Conservation (phyloP, 2,113 vertebrate genomes). For the Parotia lawesii region DNA sequence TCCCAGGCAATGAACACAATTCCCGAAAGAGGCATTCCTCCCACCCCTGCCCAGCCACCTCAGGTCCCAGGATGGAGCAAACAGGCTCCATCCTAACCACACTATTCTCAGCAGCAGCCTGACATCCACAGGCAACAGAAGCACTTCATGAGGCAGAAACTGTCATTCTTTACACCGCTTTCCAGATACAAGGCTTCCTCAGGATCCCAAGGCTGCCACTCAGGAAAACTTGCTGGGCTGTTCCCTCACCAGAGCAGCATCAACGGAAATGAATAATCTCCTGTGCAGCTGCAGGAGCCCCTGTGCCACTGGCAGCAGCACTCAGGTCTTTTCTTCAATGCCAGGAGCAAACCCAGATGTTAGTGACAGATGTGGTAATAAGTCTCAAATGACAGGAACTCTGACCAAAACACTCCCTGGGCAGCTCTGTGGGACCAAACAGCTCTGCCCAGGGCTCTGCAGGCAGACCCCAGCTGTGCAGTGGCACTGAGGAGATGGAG, state of each 20-base stretch:
- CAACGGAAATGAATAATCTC: not conserved
- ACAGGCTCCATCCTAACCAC: not conserved
- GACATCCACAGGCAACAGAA: not conserved
- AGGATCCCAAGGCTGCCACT: not conserved
- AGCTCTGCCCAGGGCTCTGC: not conserved
- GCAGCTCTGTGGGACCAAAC: not conserved
- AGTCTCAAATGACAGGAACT: not conserved
- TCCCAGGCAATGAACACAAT: accelerated
- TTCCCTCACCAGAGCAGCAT: not conserved
- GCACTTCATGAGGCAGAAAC: accelerated
- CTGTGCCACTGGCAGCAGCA: not conserved
- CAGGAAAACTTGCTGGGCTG: not conserved
- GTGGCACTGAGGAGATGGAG: not conserved
- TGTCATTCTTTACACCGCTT: not conserved
- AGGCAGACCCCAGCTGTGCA: not conserved
- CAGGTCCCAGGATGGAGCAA: accelerated
- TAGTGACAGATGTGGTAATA: not conserved
- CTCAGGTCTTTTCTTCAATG: not conserved
- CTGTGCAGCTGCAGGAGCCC: not conserved
- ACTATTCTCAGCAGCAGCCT: not conserved
- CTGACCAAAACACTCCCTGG: not conserved
- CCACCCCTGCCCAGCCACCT: not conserved
- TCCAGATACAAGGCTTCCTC: not conserved
- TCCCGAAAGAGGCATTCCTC: not conserved
- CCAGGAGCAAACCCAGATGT: not conserved